Evolutionary conservation across 2,797 vertebrate genomes (phyloP).

Genomic region (Pseudochaenichthys georgianus): DNA sequence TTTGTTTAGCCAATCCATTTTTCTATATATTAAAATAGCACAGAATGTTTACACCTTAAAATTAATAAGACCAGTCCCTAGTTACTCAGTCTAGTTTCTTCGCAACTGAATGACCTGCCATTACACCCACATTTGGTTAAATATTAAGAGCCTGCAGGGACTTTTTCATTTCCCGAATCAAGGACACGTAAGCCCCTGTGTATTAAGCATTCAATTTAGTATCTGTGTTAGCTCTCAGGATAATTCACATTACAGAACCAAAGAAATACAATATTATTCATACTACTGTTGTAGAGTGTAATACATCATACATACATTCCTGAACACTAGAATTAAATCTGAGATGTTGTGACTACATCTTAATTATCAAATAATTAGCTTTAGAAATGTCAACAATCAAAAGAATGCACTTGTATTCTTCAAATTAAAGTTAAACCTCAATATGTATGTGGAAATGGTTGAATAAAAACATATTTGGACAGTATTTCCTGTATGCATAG

Average conservation of each 20-base stretch:
- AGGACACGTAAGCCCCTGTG: constrained; percentile 74
- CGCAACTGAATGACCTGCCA: constrained; percentile 72
- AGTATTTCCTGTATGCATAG: background rate
- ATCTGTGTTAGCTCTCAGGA: constrained; percentile 37
- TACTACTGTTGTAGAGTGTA: background rate
- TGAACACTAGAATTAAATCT: background rate
- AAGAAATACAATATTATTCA: background rate
- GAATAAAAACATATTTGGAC: background rate
- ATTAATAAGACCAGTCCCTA: constrained; percentile 39
- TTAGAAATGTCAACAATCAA: no score
- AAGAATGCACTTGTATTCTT: no score
- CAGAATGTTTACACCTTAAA: constrained; percentile 3
- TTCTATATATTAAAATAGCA: background rate
- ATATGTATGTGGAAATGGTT: background rate
- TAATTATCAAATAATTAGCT: no score
- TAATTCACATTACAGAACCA: constrained; percentile 16
- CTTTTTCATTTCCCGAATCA: constrained; percentile 70
- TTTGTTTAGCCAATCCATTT: background rate
- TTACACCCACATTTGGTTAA: constrained; percentile 84
- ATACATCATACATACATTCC: background rate
- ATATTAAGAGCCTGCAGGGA: constrained; percentile 69
- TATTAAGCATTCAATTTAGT: constrained; percentile 35
- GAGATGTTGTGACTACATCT: background rate
- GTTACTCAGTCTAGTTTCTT: constrained; percentile 70
- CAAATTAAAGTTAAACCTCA: no score